A percentile compares a stretch with the other conserved stretches of the same genome.
Evolutionary conservation across 2,797 vertebrate genomes (phyloP).

Genomic region (Danio aesculapii): DNA sequence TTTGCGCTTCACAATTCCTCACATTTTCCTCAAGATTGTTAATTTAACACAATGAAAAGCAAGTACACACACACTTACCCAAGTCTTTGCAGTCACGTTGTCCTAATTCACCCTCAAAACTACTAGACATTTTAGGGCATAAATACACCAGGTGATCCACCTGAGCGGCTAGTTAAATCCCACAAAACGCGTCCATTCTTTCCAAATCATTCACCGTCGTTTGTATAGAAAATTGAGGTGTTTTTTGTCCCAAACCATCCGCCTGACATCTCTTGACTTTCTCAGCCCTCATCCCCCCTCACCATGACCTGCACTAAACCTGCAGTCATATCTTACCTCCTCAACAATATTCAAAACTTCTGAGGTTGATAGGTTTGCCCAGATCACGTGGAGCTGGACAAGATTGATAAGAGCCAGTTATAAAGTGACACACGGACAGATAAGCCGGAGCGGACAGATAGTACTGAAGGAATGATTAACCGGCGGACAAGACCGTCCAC

Average conservation of each 20-base stretch:
- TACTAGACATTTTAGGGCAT: conserved; percentile 42
- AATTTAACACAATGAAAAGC: background rate
- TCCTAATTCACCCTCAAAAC: conserved; percentile 46
- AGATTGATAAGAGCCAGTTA: conserved; percentile 88
- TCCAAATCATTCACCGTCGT: conserved; percentile 2
- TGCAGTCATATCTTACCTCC: conserved; percentile 82
- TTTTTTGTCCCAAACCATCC: conserved; percentile 14
- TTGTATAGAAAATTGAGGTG: conserved; percentile 11
- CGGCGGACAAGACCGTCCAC: conserved; percentile 65
- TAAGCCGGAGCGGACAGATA: conserved; percentile 92
- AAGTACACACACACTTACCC: conserved; percentile 20
- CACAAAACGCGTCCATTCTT: background rate
- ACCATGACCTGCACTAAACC: conserved; percentile 83
- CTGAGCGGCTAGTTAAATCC: conserved; percentile 3
- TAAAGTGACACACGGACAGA: conserved; percentile 97
- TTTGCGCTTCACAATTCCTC: background rate
- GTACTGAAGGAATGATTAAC: conserved; percentile 95
- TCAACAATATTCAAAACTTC: conserved; percentile 75
- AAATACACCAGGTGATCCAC: conserved; percentile 1
- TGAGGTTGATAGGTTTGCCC: conserved; percentile 79
- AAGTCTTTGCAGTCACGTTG: conserved; percentile 43
- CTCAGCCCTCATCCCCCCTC: conserved; percentile 75
- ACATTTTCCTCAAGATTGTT: background rate
- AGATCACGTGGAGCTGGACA: conserved; percentile 74
- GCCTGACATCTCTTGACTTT: conserved; percentile 42